Conservation (phyloP, 2,888 invertebrate genomes). For the Penaeus monodon region DNA sequence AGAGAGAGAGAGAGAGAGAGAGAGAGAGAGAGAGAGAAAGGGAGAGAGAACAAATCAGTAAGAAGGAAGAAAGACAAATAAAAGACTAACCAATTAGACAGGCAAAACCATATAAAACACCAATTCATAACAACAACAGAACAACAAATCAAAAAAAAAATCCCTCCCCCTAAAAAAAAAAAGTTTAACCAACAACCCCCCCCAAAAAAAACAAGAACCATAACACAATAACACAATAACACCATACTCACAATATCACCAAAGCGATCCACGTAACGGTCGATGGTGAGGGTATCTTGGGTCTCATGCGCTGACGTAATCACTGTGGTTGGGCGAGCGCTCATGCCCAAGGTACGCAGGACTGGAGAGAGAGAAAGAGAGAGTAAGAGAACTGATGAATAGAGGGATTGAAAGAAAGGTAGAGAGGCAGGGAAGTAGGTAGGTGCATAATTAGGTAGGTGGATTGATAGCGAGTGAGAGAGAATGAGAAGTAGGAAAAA, state of each 20-base stretch:
- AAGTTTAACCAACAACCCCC: neutral
- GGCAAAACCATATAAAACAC: too few species aligned
- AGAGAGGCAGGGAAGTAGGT: neutral
- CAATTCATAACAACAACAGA: too few species aligned
- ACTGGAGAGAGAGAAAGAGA: slow-evolving; percentile 71
- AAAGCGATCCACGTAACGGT: slow-evolving; percentile 80
- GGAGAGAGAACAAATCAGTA: neutral
- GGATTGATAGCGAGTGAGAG: too few species aligned
- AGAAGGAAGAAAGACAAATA: neutral
- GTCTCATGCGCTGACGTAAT: slow-evolving; percentile 84
- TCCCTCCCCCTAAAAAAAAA: too few species aligned
- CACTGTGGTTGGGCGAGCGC: slow-evolving; percentile 82
- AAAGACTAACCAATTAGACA: neutral
- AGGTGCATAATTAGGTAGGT: neutral
- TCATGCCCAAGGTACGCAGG: slow-evolving; percentile 82
- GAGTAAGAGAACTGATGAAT: neutral
- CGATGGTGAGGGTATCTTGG: slow-evolving; percentile 81
- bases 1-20: too few species aligned
- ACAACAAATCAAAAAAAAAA: too few species aligned
- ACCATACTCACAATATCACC: slow-evolving; percentile 76
- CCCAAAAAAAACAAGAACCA: too few species aligned
- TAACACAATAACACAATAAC: too few species aligned
- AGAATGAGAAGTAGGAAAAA: too few species aligned
- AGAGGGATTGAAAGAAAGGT: too few species aligned
- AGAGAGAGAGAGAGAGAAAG: too few species aligned